Evolutionary conservation across 2,888 invertebrate genomes (phyloP).

Genomic region (Bedellia somnulentella): DNA sequence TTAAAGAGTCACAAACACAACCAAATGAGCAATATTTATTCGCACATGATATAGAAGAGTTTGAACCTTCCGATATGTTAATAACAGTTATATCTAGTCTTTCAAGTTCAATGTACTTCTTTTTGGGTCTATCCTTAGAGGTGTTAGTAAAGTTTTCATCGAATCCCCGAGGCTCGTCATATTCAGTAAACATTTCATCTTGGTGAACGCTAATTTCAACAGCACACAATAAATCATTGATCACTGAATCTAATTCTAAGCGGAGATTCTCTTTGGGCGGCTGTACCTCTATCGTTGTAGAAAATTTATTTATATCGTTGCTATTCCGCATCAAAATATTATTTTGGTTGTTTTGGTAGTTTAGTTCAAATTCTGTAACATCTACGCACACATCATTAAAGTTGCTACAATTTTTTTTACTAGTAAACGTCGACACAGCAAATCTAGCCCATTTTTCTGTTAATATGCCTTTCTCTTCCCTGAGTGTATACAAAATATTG

Average conservation of each 20-base stretch:
- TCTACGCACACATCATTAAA: no score
- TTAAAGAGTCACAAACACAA: slow-evolving; percentile 67
- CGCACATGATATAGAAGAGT: slow-evolving; percentile 26
- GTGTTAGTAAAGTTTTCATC: slow-evolving; percentile 12
- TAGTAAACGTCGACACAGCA: slow-evolving; percentile 46
- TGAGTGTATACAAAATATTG: slow-evolving; percentile 34
- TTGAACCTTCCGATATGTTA: slow-evolving; percentile 30
- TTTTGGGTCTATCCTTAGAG: slow-evolving; percentile 33
- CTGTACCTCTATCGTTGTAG: no score
- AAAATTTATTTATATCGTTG: slow-evolving; percentile 10
- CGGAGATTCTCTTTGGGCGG: no score
- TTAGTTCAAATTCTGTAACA: slow-evolving; percentile 62
- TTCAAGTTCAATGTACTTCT: slow-evolving; percentile 51
- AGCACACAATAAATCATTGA: slow-evolving; percentile 59
- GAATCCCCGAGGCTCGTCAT: slow-evolving; percentile 28
- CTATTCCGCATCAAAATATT: slow-evolving; percentile 49
- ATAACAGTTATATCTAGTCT: slow-evolving; percentile 70
- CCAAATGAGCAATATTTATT: slow-evolving; percentile 65
- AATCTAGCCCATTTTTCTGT: slow-evolving; percentile 55
- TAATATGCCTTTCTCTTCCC: slow-evolving; percentile 31
- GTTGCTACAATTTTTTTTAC: no score
- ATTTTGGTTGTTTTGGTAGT: slow-evolving; percentile 60
- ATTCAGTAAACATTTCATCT: slow-evolving; percentile 38
- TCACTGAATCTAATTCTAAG: slow-evolving; percentile 35
- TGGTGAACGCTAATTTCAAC: slow-evolving; percentile 64